Percentiles rank a stretch among this genome's conserved stretches.
phyloP scores from a whole-genome alignment of 2,888 invertebrate genomes.

The Muschampia plurimacula region DNA sequence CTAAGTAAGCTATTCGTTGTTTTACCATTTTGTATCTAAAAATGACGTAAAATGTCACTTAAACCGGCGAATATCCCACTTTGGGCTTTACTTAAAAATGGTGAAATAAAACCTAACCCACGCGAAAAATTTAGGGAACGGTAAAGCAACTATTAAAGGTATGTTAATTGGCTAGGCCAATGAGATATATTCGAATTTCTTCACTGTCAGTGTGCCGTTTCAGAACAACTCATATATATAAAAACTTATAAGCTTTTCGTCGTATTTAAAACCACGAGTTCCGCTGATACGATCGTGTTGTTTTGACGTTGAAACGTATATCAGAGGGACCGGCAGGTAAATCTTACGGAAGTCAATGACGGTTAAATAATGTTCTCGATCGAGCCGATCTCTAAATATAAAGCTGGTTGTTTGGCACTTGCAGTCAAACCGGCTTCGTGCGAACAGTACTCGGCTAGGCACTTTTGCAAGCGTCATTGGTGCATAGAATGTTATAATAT shows the following conservation, averaged over 20 bases:
- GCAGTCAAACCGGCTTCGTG: conserved; percentile 59
- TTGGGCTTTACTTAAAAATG: too few species aligned
- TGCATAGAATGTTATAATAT: conserved; percentile 73
- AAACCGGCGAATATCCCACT: too few species aligned
- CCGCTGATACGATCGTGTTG: conserved; percentile 4
- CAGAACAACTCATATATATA: too few species aligned
- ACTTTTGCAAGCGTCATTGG: conserved; percentile 79
- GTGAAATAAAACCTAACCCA: too few species aligned
- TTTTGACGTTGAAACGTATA: background rate
- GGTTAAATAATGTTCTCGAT: conserved; percentile 26
- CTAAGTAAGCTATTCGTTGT: too few species aligned
- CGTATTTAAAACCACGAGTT: background rate
- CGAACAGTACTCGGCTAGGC: conserved; percentile 54
- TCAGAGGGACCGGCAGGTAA: conserved; percentile 18
- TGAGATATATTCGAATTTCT: too few species aligned
- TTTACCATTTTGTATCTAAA: too few species aligned
- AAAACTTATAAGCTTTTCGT: background rate
- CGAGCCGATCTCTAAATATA: conserved; percentile 40
- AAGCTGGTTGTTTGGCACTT: conserved; percentile 46
- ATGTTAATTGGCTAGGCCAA: too few species aligned
- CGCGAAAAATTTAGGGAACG: too few species aligned
- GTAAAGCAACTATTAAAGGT: too few species aligned
- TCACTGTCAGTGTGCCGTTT: too few species aligned
- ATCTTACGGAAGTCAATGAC: conserved; percentile 29
- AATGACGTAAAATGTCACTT: too few species aligned